Conservation (phyloP, 2,113 vertebrate genomes). For the Psephotus haematonotus region DNA sequence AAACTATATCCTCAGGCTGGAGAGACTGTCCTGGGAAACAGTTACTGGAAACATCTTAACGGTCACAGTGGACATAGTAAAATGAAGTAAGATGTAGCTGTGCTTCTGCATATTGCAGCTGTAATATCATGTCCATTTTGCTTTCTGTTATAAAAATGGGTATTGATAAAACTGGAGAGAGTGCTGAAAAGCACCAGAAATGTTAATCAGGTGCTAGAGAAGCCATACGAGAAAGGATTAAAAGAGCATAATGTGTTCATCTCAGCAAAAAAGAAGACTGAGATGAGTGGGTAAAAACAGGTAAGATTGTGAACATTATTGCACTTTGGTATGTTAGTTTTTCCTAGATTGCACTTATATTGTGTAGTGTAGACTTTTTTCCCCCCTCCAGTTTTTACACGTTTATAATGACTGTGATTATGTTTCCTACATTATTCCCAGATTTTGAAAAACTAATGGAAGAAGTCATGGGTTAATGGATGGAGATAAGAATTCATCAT, state of each 20-base stretch:
- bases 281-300: not conserved
- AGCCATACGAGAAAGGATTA: not conserved
- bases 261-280: not conserved
- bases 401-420: not conserved
- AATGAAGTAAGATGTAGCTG: not conserved
- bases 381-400: not conserved
- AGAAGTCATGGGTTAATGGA: not conserved
- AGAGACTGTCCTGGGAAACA: not conserved
- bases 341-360: not conserved
- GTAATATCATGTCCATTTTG: not conserved
- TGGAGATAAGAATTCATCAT: not conserved
- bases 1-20: not conserved
- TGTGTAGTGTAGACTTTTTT: not conserved
- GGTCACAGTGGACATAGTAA: not conserved
- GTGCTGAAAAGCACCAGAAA: not conserved
- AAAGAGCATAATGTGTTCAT: not conserved
- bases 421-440: not conserved
- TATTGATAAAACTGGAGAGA: not conserved
- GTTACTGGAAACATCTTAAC: not conserved
- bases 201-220: not conserved
- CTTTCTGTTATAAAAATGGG: not conserved
- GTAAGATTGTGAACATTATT: not conserved
- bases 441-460: not conserved
- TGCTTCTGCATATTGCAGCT: not conserved
- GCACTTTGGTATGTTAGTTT: not conserved